phyloP scores from a whole-genome alignment of 2,888 invertebrate species.

The Caenorhabditis drosophilae region DNA sequence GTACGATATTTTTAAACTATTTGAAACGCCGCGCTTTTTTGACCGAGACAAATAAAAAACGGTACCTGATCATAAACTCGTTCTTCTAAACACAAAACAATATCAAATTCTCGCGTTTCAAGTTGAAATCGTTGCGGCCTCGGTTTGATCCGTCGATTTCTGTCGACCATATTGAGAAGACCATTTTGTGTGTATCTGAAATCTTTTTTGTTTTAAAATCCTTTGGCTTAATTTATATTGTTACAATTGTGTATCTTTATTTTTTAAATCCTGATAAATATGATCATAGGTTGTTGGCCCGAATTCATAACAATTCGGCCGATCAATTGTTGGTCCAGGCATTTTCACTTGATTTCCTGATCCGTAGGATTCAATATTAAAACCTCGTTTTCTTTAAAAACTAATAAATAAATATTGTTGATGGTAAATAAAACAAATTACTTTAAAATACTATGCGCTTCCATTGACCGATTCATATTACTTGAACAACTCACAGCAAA shows the following conservation, averaged over 20 bases:
- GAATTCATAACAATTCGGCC: conserved; percentile 57
- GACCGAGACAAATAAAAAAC: too few species aligned
- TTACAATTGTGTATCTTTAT: conserved; percentile 56
- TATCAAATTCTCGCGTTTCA: conserved; percentile 86
- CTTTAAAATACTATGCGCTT: conserved; percentile 92
- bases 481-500: conserved; percentile 97
- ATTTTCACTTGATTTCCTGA: conserved; percentile 82
- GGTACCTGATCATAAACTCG: conserved; percentile 94
- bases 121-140: conserved; percentile 93
- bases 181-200: conserved; percentile 91
- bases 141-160: conserved; percentile 91
- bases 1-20: too few species aligned
- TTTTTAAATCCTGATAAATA: conserved; percentile 51
- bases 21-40: too few species aligned
- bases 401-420: neutral
- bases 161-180: conserved; percentile 93
- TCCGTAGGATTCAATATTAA: conserved; percentile 77
- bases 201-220: neutral
- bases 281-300: conserved; percentile 54
- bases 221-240: conserved; percentile 12
- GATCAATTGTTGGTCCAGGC: conserved; percentile 83
- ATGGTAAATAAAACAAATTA: conserved; percentile 65
- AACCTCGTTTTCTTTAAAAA: conserved; percentile 86
- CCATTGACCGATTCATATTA: conserved; percentile 99
- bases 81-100: conserved; percentile 95